Percentiles rank a stretch among this genome's conserved stretches.
Conservation (phyloP, 2,113 vertebrate genomes). For the Litocranius walleri region DNA sequence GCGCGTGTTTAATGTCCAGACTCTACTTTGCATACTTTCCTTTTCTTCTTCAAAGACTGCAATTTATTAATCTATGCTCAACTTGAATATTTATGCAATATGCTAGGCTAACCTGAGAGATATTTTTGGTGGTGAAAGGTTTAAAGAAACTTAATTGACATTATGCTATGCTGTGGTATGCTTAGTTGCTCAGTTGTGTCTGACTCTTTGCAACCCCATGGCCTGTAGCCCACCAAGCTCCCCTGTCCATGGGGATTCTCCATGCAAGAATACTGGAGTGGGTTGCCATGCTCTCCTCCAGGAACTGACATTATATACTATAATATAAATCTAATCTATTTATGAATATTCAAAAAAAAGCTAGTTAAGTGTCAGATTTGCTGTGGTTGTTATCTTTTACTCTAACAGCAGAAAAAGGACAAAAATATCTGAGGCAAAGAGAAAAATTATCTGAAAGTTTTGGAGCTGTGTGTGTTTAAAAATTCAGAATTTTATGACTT, state of each 20-base stretch:
- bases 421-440: background rate
- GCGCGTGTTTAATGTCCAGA: background rate
- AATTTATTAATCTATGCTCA: background rate
- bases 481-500: background rate
- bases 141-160: constrained; percentile 7
- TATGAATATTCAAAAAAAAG: background rate
- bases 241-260: background rate
- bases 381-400: background rate
- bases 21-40: background rate
- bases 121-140: background rate
- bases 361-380: background rate
- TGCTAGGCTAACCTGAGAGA: background rate
- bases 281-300: background rate
- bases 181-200: background rate
- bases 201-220: background rate
- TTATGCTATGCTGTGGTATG: background rate
- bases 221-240: background rate
- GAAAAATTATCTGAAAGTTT: background rate
- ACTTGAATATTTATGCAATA: background rate
- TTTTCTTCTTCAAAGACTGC: background rate
- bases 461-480: background rate
- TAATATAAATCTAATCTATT: background rate
- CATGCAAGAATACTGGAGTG: background rate
- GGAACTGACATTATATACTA: background rate
- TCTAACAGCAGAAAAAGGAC: background rate